Base-by-base conservation (phyloP, 2,113 vertebrate genomes). In the Cynopterus brachyotis region DNA sequence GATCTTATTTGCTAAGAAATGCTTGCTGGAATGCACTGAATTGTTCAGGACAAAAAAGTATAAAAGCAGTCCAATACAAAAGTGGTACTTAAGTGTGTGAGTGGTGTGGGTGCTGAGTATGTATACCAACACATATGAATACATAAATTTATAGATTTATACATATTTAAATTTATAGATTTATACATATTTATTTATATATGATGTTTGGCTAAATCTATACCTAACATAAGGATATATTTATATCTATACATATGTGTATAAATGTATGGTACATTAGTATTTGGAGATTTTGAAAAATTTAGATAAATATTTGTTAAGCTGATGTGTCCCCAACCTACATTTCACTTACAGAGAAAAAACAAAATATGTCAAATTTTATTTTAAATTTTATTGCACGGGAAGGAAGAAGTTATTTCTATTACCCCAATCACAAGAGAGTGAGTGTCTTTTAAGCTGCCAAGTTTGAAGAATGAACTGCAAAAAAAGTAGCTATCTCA, bases 101-200 rank as follows among this genome's bases (percentile, higher is more conserved):
- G 12, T 50, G 32, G 22, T 19, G 12, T 42, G 24, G 15, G 3
- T 10, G 20, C 3, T 35, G n/a, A 8, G 6, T 91, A 2, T 59
- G 0, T 16, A 62, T 24, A 11, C 10, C 30, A 2, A 60, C 2
- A 42, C 0, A 37, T 9, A 32, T 2, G 40, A 24, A 67, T 37
- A 22, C 1, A 17, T 57, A 84, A 57, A 70, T 15, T 2, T 60
- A 7, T n/a, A n/a, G 16, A 47, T 37, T 26, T 47, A 50, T 26
- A 59, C 16, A 2, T 24, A 26, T 62, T 17, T 16, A 16, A 12
- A 47, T 37, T 26, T 47, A 50, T 26, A 59, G 16, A 47, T 37
- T 26, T 47, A 50, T 26, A 59, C 16, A 2, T 24, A 26, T 62
- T 17, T 16, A 16, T n/a, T 0, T 53, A 57, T 60, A 53, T 4